Evolutionary conservation across 2,113 vertebrate genomes (phyloP).

Genomic region (chimpanzee (Pan troglodytes)): NHGRI_mPanTro3-v2.1_pri NC_072402.2:100705001-100705500

Average conservation of each 20-base stretch:
- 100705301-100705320: slow-evolving; percentile 35
- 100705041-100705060: background rate
- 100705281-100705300: slow-evolving; percentile 41
- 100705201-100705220: background rate
- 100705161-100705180: slow-evolving; percentile 29
- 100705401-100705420: slow-evolving; percentile 46
- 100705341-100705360: slow-evolving; percentile 54
- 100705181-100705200: slow-evolving; percentile 36
- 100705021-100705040: background rate
- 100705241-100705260: background rate
- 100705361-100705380: slow-evolving; percentile 51
- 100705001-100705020: background rate
- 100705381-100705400: slow-evolving; percentile 63
- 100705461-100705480: slow-evolving; percentile 53
- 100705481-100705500: slow-evolving; percentile 86
- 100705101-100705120: background rate
- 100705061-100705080: background rate
- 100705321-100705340: slow-evolving; percentile 46
- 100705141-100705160: background rate
- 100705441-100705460: slow-evolving; percentile 71
- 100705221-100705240: background rate
- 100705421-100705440: slow-evolving; percentile 61
- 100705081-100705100: background rate
- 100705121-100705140: background rate
- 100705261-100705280: slow-evolving; percentile 46